A percentile compares a stretch with the other conserved stretches of the same genome.
Evolutionary conservation across 2,113 vertebrate species (phyloP).

Genomic region (Sclerurus mexicanus): DNA sequence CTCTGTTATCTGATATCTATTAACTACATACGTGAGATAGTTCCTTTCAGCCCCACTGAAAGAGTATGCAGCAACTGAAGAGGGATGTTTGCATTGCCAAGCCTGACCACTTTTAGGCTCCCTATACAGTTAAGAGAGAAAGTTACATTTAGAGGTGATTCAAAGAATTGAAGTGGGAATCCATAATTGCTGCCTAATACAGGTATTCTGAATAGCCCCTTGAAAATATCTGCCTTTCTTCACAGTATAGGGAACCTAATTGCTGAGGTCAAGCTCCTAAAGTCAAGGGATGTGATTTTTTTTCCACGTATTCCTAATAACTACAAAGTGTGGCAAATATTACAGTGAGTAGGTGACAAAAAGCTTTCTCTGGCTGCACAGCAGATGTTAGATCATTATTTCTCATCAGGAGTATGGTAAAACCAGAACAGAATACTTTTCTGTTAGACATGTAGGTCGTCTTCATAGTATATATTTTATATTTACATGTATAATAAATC

Average conservation of each 20-base stretch:
- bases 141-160: background rate
- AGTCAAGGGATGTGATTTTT: background rate
- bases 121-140: background rate
- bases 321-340: background rate
- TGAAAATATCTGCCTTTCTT: background rate
- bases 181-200: background rate
- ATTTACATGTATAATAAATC: background rate
- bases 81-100: background rate
- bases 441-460: background rate
- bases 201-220: background rate
- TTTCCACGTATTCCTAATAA: background rate
- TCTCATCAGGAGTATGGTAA: background rate
- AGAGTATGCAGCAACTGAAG: background rate
- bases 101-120: background rate
- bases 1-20: background rate
- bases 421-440: background rate
- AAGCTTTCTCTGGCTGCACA: background rate
- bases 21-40: background rate
- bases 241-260: background rate
- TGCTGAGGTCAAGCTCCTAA: background rate
- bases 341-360: background rate
- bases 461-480: background rate
- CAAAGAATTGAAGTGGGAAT: background rate
- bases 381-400: conserved; percentile 10
- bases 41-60: background rate